Evolutionary conservation across 1,140 invertebrate genomes (phyloP).

Genomic region (Tetramorium simillimum): DNA sequence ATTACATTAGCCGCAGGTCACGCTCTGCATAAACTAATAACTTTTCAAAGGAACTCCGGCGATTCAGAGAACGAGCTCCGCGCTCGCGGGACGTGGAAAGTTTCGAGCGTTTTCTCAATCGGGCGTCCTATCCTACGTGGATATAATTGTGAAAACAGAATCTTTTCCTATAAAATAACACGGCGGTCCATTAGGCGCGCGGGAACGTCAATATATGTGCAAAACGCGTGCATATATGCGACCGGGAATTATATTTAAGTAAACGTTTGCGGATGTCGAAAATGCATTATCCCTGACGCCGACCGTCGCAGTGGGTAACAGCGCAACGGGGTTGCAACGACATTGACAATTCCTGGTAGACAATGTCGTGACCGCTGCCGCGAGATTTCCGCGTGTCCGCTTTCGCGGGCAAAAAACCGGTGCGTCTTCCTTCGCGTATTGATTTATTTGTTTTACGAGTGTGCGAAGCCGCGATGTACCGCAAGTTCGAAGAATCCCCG

Average conservation of each 20-base stretch:
- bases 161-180: not conserved
- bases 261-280: constrained; percentile 29
- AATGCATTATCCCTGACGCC: constrained; percentile 34
- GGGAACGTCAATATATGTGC: not conserved
- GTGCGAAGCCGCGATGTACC: not conserved
- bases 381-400: not conserved
- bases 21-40: not conserved
- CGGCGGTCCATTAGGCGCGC: constrained; percentile 11
- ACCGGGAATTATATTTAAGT: constrained; percentile 27
- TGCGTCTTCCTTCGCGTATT: not conserved
- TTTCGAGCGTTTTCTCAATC: not conserved
- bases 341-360: not conserved
- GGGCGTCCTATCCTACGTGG: not conserved
- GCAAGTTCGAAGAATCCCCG: constrained; percentile 48
- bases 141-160: constrained; percentile 27
- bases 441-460: constrained; percentile 33
- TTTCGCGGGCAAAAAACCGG: not conserved
- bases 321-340: not conserved
- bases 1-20: not conserved
- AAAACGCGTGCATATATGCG: not conserved
- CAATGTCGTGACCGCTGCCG: not conserved
- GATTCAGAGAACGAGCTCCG: not conserved
- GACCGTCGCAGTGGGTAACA: not conserved
- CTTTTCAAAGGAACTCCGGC: not conserved
- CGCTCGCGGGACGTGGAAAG: no score